Conservation (phyloP, 2,113 vertebrate genomes). For the Sporophila hypoxantha region DNA sequence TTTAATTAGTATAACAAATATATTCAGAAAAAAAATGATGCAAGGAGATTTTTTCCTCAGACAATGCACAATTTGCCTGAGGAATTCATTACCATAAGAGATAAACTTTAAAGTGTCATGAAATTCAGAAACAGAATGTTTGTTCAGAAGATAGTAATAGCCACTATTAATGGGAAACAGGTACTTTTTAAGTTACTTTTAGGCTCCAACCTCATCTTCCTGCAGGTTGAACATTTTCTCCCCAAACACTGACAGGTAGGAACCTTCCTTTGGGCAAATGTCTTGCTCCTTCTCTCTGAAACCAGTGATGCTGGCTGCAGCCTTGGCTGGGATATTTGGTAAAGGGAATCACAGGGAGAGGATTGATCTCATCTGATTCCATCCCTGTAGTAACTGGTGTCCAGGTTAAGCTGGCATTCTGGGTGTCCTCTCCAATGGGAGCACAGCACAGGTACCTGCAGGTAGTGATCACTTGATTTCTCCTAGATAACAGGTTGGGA, state of each 20-base stretch:
- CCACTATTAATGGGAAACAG: background rate
- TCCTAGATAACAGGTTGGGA: background rate
- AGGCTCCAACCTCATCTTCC: background rate
- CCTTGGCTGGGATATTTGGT: background rate
- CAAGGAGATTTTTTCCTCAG: background rate
- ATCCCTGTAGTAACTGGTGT: background rate
- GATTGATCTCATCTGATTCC: background rate
- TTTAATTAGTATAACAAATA: constrained; percentile 7
- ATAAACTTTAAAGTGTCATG: background rate
- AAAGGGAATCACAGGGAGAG: background rate
- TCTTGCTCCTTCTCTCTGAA: background rate
- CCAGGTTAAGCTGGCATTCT: background rate
- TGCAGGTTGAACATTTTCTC: background rate
- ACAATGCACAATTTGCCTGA: background rate
- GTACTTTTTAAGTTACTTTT: background rate
- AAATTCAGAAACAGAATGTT: constrained; percentile 12
- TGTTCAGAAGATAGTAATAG: background rate
- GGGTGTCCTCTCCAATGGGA: background rate
- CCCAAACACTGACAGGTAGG: background rate
- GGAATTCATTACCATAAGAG: constrained; percentile 15
- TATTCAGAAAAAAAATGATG: background rate
- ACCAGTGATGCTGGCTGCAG: background rate
- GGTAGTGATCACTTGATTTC: background rate
- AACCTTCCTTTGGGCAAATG: background rate
- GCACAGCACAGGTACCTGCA: background rate